Conservation (phyloP, 1,140 invertebrate genomes). For the Manduca sexta region DNA sequence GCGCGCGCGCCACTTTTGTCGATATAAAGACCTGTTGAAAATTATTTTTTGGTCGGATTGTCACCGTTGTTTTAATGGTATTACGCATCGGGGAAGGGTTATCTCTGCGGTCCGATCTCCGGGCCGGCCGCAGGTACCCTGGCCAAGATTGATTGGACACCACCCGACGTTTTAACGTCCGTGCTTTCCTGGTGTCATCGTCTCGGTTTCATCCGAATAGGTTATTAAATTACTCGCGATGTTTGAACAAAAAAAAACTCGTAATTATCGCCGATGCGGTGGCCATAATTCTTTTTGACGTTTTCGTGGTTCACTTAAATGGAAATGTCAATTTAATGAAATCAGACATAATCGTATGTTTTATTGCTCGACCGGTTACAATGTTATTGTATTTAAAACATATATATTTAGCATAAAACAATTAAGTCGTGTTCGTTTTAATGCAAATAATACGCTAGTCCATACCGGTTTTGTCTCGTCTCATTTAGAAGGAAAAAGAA, state of each 20-base stretch:
- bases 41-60: constrained; percentile 67
- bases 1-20: constrained; percentile 11
- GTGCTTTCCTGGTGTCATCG: constrained; percentile 58
- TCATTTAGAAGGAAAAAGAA: background rate
- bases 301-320: constrained; percentile 18
- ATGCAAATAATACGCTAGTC: too few relatives aligned
- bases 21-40: constrained; percentile 58
- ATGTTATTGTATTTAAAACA: too few relatives aligned
- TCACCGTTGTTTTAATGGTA: constrained; percentile 73
- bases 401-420: too few relatives aligned
- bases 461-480: background rate
- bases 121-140: constrained; percentile 41
- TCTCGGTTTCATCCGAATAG: constrained; percentile 42
- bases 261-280: constrained; percentile 38
- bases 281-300: constrained; percentile 18
- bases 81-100: constrained; percentile 70
- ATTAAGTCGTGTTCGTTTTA: too few relatives aligned
- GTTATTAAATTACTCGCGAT: constrained; percentile 66
- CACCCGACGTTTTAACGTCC: constrained; percentile 63
- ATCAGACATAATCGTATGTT: constrained; percentile 8
- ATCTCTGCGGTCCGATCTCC: constrained; percentile 62
- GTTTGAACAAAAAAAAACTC: constrained; percentile 43
- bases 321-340: constrained; percentile 22
- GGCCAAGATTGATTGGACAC: constrained; percentile 64
- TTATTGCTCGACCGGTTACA: background rate